phyloP scores from a whole-genome alignment of 2,113 vertebrate genomes.

The Silurus glanis region DNA sequence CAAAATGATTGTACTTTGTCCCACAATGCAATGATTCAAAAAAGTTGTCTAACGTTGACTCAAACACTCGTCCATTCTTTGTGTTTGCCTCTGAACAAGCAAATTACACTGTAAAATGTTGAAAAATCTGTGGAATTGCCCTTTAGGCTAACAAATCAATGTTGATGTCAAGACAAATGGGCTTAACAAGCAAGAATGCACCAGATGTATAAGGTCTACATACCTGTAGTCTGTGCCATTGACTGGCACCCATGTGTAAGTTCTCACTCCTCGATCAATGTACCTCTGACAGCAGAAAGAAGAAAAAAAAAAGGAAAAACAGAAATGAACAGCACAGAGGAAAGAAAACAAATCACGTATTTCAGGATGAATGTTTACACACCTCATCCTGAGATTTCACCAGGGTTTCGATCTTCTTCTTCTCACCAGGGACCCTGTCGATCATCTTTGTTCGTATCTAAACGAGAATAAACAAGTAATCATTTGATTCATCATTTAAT shows the following conservation, averaged over 20 bases:
- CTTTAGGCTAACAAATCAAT: slow-evolving; percentile 29
- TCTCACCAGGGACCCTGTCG: slow-evolving; percentile 88
- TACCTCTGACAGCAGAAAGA: slow-evolving; percentile 80
- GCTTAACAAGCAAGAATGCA: neutral
- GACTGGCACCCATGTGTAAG: slow-evolving; percentile 93
- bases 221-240: slow-evolving; percentile 98
- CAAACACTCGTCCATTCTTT: neutral
- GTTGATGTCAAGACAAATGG: slow-evolving; percentile 24
- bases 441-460: slow-evolving; percentile 98
- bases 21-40: neutral
- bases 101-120: slow-evolving; percentile 1
- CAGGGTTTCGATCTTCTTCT: slow-evolving; percentile 86
- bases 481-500: neutral
- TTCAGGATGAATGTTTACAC: slow-evolving; percentile 49
- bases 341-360: neutral
- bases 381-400: slow-evolving; percentile 99
- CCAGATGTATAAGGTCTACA: neutral
- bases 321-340: neutral
- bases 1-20: neutral
- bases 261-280: slow-evolving; percentile 91
- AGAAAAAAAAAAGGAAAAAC: slow-evolving; percentile 1
- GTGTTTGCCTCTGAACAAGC: neutral
- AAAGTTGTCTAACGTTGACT: neutral
- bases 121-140: slow-evolving; percentile 32
- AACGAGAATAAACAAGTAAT: slow-evolving; percentile 12